Base-by-base conservation (phyloP, 2,113 vertebrate species). In the Chloropsis hardwickii region DNA sequence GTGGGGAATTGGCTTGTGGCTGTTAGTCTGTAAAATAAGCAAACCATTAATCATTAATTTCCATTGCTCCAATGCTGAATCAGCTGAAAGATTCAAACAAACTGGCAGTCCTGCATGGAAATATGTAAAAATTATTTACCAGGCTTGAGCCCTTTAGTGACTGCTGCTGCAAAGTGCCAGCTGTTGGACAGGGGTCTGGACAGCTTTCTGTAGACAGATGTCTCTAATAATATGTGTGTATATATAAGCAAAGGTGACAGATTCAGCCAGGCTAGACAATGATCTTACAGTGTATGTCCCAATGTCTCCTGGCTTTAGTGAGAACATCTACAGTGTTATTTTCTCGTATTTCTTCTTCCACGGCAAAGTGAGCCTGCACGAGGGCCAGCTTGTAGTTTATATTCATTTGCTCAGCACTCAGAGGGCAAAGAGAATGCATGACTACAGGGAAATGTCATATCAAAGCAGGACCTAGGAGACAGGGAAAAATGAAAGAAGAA, bases 1-100 rank as follows among this genome's bases (percentile, higher is more conserved):
- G 62, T 20, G 17, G 53, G n/a, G 57, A 82, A 72, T 29, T 72
- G 74, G 14, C 24, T 76, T 94, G 53, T 4, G 19, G 29, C 28
- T 92, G n/a, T 76, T 76, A 82, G 85, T 65, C 21, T 77, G 62
- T 80, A 96, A 90, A 93, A 86, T 82, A 96, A 96, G 50, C 88
- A 95, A 96, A 93, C 50, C 45, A 45, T 95, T 95, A 90, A 91
- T 93, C 90, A 95, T 60, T 39, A 39, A 60, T 39, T 60, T 66
- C 83, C 50, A 11, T 56, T 56, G 44, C 31, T 67, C 20, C 50
- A 81, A 42, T 76, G 94, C 73, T 93, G 90, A 91, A 65, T 94
- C 87, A 96, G 78, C 73, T 76, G 53, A 94, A 69, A 1, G 2
- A 12, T 57, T 91, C 61, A 85, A 87, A 87, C 48, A 74, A 82